Base-by-base conservation (phyloP, 2,113 vertebrate genomes). In the Sylvilagus bachmani region DNA sequence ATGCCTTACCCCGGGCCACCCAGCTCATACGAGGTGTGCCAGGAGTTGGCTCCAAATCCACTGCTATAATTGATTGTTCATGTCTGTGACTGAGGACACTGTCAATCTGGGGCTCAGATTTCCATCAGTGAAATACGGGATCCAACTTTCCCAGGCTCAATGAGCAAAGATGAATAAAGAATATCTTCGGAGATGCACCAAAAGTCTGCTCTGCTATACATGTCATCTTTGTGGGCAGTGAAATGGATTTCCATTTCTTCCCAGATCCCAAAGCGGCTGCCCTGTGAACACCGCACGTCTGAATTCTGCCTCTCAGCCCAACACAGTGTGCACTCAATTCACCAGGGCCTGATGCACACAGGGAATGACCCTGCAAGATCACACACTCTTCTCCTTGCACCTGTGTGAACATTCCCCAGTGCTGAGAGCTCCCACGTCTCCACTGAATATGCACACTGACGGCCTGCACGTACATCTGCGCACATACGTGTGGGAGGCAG, bases 271-370 rank as follows among this genome's bases (percentile, higher is more conserved):
- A 62, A 21, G 17, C 38, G 33, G 27, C 55, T 66, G 62, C 33
- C 62, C 19, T 0, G 38, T 0, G n/a, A 49, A 27, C 86, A 2
- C 62, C 3, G 9, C 9, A 33, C 31, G 0, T 17, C 5, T 12
- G 3, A 27, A 14, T 10, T 21, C 64, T 0, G 16, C 71, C 36
- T 53, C 78, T 29, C 0, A 1, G n/a, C 25, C 36, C 24, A 0
- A 0, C 33, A 0, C 1, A 12, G 29, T 0, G 27, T 3, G 33
- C 36, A 9, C 6, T 17, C 69, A 49, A 2, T 51, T 86, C 38
- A 13, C 24, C 7, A 16, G 0, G 29, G n/a, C 14, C 1, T 19
- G 55, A 64, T 8, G 3, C 24, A 5, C 10, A 5, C 6, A 0
- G 33, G 12, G 44, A 22, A 61, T 3, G 10, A 36, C 51, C 19